A percentile compares a stretch with the other conserved stretches of the same genome.
Evolutionary conservation across 2,113 vertebrate genomes (phyloP).

Genomic region (Silurus meridionalis): DNA sequence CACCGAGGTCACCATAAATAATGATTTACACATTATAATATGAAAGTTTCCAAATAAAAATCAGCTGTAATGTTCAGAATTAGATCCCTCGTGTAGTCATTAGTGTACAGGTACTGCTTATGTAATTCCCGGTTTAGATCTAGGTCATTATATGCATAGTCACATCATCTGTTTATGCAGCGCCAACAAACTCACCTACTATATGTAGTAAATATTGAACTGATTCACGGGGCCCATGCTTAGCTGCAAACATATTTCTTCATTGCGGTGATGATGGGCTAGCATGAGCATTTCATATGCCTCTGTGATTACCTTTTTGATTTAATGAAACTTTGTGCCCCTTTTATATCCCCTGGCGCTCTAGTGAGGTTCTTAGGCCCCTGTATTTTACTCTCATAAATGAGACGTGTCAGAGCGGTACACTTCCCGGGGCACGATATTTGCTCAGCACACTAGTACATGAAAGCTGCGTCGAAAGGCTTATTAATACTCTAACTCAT

Average conservation of each 20-base stretch:
- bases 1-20: background rate
- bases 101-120: background rate
- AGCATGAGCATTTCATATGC: constrained; percentile 27
- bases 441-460: constrained; percentile 30
- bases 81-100: background rate
- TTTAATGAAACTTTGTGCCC: constrained; percentile 27
- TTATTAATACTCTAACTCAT: constrained; percentile 4
- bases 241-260: constrained; percentile 30
- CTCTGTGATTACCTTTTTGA: constrained; percentile 44
- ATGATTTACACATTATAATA: background rate
- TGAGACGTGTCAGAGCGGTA: constrained; percentile 45
- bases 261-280: constrained; percentile 44
- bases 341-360: constrained; percentile 38
- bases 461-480: constrained; percentile 42
- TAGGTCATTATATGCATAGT: background rate
- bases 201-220: background rate
- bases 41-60: background rate
- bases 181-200: background rate
- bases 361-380: constrained; percentile 45
- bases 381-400: constrained; percentile 61
- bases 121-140: background rate
- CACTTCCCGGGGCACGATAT: constrained; percentile 2
- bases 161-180: background rate
- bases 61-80: background rate
- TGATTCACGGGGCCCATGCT: background rate